phyloP scores from a whole-genome alignment of 2,797 vertebrate species.

The Schizothorax lantsangensis region DNA sequence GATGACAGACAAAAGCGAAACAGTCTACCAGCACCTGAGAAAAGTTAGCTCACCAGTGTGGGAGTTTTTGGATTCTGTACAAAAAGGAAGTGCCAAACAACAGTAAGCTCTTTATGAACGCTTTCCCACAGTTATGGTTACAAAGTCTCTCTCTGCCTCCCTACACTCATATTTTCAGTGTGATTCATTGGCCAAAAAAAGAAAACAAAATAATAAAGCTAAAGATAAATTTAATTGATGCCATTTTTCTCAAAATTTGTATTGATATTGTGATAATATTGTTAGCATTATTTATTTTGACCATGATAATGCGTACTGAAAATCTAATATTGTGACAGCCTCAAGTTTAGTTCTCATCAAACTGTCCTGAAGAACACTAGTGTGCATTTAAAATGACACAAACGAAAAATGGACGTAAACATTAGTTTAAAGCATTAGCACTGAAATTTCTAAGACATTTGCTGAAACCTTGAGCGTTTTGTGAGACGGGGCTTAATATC shows the following conservation, averaged over 20 bases:
- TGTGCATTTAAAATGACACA: background rate
- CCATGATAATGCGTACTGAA: too few relatives aligned
- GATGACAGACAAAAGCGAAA: background rate
- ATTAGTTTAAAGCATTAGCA: background rate
- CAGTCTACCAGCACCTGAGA: background rate
- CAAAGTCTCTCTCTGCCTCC: background rate
- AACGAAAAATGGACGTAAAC: background rate
- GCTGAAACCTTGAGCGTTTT: conserved; percentile 8
- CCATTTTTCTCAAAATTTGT: background rate
- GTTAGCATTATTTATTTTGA: too few relatives aligned
- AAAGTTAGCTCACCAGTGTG: background rate
- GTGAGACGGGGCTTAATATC: background rate
- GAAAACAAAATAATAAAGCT: background rate
- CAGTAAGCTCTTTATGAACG: background rate
- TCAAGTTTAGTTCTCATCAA: background rate
- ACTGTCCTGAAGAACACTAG: background rate
- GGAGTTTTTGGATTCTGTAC: background rate
- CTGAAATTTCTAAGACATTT: background rate
- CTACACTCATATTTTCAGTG: background rate
- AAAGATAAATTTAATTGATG: background rate
- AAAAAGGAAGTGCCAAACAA: conserved; percentile 3
- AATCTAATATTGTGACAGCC: too few relatives aligned
- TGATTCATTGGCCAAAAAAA: background rate
- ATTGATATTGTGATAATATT: too few relatives aligned
- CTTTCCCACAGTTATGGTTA: background rate